Base-by-base conservation (phyloP, 2,797 vertebrate species). In the Typhlichthys subterraneus region DNA sequence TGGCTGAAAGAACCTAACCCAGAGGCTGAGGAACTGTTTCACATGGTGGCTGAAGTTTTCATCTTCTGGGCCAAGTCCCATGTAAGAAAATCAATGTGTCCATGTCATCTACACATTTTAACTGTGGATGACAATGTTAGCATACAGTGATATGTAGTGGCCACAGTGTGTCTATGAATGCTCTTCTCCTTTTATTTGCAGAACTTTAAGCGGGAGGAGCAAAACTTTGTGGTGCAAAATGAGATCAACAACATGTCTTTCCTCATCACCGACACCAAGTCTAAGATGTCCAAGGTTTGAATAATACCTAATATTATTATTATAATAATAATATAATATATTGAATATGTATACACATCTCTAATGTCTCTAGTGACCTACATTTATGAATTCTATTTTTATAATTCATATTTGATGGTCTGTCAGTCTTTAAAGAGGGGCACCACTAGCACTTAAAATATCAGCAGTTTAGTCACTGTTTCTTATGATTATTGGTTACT, bases 171-270 rank as follows among this genome's bases (percentile, higher is more conserved):
- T 42, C 38, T 42, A 1, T 42, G 5, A 42, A 42, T 9, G 7
- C 38, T 42, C 38, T 42, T 9, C 38, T 9, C 38, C 38, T 42
- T 29, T 29, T 29, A 29, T 29, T 82, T 85, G 45, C 82, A 98
- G 97, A 98, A 98, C 90, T 98, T 98, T 89, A 98, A 97, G 86
- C 93, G 97, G 58, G 97, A 98, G 82, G 97, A 98, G 58, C 97
- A 98, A 87, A 98, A 98, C 76, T 98, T 98, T 53, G 97, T 98
- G 60, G 95, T 98, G 53, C 96, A 98, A 88, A 98, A 98, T 81
- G 97, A 98, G 90, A 98, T 98, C 89, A 98, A 98, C 91, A 98
- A 98, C 68, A 98, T 98, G 96, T 97, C 96, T 15, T 98, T 98
- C 77, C 95, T 98, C 56, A 98, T 98, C 77, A 95, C 94, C 12